Evolutionary conservation across 2,888 invertebrate genomes (phyloP), one percentile per base, ranked within the genome.

Genomic region (Drosophila phalerata): DNA sequence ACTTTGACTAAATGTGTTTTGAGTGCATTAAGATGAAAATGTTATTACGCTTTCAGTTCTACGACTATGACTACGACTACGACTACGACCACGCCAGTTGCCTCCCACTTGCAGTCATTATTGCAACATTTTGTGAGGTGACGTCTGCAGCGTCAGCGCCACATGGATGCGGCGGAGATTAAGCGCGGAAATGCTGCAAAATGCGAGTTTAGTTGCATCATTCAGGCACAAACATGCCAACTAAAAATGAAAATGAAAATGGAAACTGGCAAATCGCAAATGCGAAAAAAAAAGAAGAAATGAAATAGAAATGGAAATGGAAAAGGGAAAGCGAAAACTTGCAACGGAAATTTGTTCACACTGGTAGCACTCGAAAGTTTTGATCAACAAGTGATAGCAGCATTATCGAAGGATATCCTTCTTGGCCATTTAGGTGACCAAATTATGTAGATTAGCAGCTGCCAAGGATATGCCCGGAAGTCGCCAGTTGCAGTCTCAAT

Each of bases 1-100:
- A 86, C 81, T 81, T 88, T 81, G 85, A 81, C 84, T 84, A 88
- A 87, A 88, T 88, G 89, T 81, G 82, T 78, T 86, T 68, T 70
- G 76, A 85, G 87, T 81, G 89, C 84, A 84, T 84, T 84, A 84
- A 75, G 82, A 86, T 75, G 89, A 88, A 86, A 84, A 81, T 78
- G 87, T 79, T 72, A 87, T 88, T 88, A 81, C 85, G 72, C 60
- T 60, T 57, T 74, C 56, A 62, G 52, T 62, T 68, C 55, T 47
- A 38, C 40, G 40, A 19, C 30, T 9, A 11, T 17, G 47, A 47
- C n/a, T 45, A 22, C 25, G 43, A 19, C 19, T 19, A 19, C 3
- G 19, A 19, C 19, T 19, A 19, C 19, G 19, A 22, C 22, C n/a
- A 25, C 25, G 25, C 13, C 45, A 25, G 22, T 47, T 60, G 19